Evolutionary conservation across 2,113 vertebrate species (phyloP), one percentile per base, ranked within the genome.

Genomic region (Aleadryas rufinucha): DNA sequence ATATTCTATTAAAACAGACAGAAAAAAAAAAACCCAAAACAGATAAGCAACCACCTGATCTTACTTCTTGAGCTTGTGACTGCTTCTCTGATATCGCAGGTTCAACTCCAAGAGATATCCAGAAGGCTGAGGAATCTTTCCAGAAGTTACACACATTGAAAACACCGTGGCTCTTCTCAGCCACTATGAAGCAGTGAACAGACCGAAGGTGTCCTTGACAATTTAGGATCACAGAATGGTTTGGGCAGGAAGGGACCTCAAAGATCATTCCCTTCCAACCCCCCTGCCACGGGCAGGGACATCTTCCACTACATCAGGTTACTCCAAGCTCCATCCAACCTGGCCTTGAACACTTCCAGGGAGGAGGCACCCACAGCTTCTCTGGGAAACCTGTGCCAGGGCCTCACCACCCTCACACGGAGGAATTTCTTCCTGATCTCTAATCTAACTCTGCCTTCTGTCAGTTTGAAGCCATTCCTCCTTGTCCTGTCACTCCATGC

Each of bases 241-340:
- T 42, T 71, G 49, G n/a, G 9, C 20, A 22, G 50, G 59, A 56
- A 56, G 15, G 41, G 2, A 64, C 16, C 11, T 5, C 9, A 64
- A 27, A 63, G 16, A 49, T 8, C 35, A 80, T 26, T 21, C 21
- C 30, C 16, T 47, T 41, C 41, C 16, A 6, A 30, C 9, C 6
- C 16, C 22, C 13, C 12, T 54, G 41, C 23, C 47, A 70, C 3
- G 19, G 4, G 8, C 47, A 54, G 28, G 64, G 24, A 61, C 47
- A 63, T 1, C 20, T 71, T 11, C 41, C 35, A 54, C 21, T 11
- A 12, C 1, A 2, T 28, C 64, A 61, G 27, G 12, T 2, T 61
- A 1, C 9, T 6, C n/a, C 7, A 3, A 63, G 13, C n/a, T 20
- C 11, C 5, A 2, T 56, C 28, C 65, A 47, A 1, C 16, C n/a